Percentiles rank a stretch among this genome's conserved stretches.
These are phyloP conservation scores for Lutjanus erythropterus DNA, from an alignment of 2,113 vertebrate species.

Conservation along the genomic window DNA sequence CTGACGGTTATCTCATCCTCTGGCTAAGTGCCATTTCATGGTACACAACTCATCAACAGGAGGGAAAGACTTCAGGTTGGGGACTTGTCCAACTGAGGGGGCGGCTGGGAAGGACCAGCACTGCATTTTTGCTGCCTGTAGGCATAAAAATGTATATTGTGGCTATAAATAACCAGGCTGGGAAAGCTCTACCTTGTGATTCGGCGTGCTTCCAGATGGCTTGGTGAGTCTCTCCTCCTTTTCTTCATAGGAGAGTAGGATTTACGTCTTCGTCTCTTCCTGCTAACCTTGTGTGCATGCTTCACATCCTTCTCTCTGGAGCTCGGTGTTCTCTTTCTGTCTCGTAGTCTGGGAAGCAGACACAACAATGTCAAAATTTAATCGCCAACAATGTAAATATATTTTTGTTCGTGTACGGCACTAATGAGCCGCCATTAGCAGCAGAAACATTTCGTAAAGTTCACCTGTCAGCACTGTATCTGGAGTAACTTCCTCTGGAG, in stretches of 20 bases:
- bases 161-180: slow-evolving; percentile 18
- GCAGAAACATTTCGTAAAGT: background rate
- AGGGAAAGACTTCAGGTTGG: slow-evolving; percentile 20
- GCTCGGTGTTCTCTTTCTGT: slow-evolving; percentile 81
- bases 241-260: slow-evolving; percentile 96
- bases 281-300: slow-evolving; percentile 79
- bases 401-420: background rate
- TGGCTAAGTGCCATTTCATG: slow-evolving; percentile 44
- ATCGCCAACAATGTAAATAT: background rate
- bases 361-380: background rate
- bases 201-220: slow-evolving; percentile 95
- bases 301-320: slow-evolving; percentile 84
- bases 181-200: slow-evolving; percentile 90
- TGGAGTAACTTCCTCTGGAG: slow-evolving; percentile 90
- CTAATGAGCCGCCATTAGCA: background rate
- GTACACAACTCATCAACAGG: slow-evolving; percentile 31
- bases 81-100: slow-evolving; percentile 18
- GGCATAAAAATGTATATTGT: slow-evolving; percentile 21
- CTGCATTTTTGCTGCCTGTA: slow-evolving; percentile 6
- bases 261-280: slow-evolving; percentile 82
- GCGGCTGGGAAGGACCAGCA: slow-evolving; percentile 11
- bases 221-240: slow-evolving; percentile 95
- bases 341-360: slow-evolving; percentile 78
- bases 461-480: slow-evolving; percentile 91
- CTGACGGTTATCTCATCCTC: slow-evolving; percentile 50